These are phyloP conservation scores for Gallinago solitaria DNA, from an alignment of 2,797 vertebrate genomes.

Conservation along the genomic window DNA sequence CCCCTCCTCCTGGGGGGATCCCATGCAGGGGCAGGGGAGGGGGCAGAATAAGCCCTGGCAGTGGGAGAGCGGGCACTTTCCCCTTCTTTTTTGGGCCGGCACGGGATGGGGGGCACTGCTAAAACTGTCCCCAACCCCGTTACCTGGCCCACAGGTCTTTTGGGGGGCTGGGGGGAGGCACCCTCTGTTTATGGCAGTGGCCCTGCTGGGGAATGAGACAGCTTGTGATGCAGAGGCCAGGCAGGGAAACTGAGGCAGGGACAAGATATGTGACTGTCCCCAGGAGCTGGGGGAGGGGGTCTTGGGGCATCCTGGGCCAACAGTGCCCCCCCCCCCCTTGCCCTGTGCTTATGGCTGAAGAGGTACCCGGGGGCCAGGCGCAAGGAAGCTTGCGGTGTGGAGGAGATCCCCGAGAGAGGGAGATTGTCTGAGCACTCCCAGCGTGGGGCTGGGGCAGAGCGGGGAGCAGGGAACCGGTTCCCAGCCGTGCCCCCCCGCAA, in stretches of 20 bases:
- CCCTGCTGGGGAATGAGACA: not conserved
- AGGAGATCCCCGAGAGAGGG: not conserved
- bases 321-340: not conserved
- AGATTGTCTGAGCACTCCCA: constrained; percentile 61
- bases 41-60: not conserved
- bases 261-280: not conserved
- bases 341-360: constrained; percentile 51
- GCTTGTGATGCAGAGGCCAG: not conserved
- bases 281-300: not conserved
- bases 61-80: not conserved
- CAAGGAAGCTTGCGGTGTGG: constrained; percentile 20
- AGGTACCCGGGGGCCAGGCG: not conserved
- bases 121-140: not conserved
- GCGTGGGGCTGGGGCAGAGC: not conserved
- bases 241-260: not conserved
- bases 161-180: not conserved
- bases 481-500: not conserved
- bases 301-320: not conserved
- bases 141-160: not conserved
- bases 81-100: not conserved
- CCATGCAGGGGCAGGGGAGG: constrained; percentile 38
- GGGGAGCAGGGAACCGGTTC: not conserved
- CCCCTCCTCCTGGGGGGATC: constrained; percentile 26
- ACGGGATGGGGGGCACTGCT: not conserved
- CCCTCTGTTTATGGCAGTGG: not conserved